These are phyloP conservation scores for Alectura lathami DNA, from an alignment of 2,113 vertebrate species.

Conservation along the genomic window DNA sequence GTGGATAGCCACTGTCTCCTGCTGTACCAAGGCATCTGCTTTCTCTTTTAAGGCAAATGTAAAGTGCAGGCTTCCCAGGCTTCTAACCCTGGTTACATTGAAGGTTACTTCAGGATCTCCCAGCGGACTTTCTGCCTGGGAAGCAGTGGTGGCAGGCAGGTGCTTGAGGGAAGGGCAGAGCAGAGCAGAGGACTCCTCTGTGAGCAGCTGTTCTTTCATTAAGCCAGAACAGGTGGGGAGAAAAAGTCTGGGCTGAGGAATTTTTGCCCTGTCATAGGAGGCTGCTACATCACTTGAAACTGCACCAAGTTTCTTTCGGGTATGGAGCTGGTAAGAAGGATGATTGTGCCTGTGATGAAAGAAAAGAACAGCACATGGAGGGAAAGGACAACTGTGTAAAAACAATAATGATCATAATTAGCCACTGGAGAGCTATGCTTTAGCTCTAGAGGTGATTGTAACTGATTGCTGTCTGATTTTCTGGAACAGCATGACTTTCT, in stretches of 20 bases:
- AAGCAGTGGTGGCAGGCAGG: neutral
- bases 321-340: neutral
- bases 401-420: neutral
- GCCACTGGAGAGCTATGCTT: neutral
- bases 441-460: neutral
- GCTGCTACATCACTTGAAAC: neutral
- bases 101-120: neutral
- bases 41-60: neutral
- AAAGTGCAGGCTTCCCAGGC: neutral
- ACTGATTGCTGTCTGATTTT: neutral
- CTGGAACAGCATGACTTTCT: neutral
- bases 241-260: neutral
- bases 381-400: neutral
- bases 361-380: neutral
- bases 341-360: neutral
- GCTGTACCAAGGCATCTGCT: neutral
- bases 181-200: neutral
- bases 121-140: neutral
- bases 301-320: accelerated
- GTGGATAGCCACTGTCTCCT: neutral
- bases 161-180: neutral
- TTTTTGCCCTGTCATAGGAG: neutral
- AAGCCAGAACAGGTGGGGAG: neutral
- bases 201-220: slow-evolving; percentile 1
- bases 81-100: neutral